Conservation (phyloP, 1,140 invertebrate species). For the Lutraria rhynchaena region DNA sequence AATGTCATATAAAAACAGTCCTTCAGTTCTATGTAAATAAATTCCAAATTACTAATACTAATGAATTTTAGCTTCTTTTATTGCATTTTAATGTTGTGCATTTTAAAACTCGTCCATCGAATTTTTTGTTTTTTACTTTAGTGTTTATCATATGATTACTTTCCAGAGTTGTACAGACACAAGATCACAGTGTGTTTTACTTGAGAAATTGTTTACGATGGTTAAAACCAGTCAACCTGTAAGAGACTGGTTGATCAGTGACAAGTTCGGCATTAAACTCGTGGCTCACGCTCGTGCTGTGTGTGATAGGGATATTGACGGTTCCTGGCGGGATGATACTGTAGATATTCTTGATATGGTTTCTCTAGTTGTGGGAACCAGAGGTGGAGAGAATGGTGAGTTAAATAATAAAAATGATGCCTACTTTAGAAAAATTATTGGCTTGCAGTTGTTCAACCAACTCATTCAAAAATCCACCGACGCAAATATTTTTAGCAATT, state of each 20-base stretch:
- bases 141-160: too few relatives aligned
- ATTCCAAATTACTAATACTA: too few relatives aligned
- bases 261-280: constrained; percentile 64
- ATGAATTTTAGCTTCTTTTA: too few relatives aligned
- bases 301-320: constrained; percentile 62
- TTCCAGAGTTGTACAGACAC: constrained; percentile 48
- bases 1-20: too few relatives aligned
- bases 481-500: too few relatives aligned
- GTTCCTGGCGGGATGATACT: constrained; percentile 33
- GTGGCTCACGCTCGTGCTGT: constrained; percentile 60
- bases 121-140: constrained; percentile 1
- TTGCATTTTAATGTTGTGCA: too few relatives aligned
- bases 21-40: too few relatives aligned
- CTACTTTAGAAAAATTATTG: too few relatives aligned
- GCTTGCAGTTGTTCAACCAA: too few relatives aligned
- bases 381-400: constrained; percentile 63
- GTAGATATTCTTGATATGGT: constrained; percentile 62
- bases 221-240: constrained; percentile 40
- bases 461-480: too few relatives aligned
- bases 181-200: constrained; percentile 46
- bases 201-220: constrained; percentile 63
- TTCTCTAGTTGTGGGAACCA: constrained; percentile 68
- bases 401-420: not conserved
- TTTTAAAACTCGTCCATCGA: too few relatives aligned
- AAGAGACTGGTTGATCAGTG: constrained; percentile 67